phyloP scores from a whole-genome alignment of 2,797 vertebrate genomes.

The Bovichtus diacanthus region DNA sequence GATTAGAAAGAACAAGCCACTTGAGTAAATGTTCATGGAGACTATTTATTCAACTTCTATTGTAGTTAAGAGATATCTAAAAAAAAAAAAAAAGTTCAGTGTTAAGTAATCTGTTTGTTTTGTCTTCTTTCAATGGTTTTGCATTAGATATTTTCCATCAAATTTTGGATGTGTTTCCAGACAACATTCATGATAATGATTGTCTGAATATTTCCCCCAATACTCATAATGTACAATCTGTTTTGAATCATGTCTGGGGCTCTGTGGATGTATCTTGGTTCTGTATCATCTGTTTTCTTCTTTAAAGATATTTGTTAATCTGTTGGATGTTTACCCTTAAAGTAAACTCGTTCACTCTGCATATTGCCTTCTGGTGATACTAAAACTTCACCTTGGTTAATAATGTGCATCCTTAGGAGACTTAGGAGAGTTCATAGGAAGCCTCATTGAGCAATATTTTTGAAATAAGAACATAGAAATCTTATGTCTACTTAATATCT shows the following conservation, averaged over 20 bases:
- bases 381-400: constrained; percentile 32
- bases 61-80: too few species aligned
- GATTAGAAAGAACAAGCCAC: background rate
- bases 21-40: background rate
- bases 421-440: constrained; percentile 30
- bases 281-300: constrained; percentile 8
- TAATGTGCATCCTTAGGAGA: constrained; percentile 33
- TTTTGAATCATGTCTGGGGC: background rate
- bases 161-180: too few species aligned
- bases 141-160: background rate
- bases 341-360: background rate
- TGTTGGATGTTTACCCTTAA: background rate
- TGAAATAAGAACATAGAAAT: constrained; percentile 59
- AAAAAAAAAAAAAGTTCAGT: too few species aligned
- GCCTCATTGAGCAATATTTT: constrained; percentile 57
- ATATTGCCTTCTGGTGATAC: constrained; percentile 5
- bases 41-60: background rate
- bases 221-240: background rate
- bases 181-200: background rate
- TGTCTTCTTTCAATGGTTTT: background rate
- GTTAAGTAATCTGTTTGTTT: background rate
- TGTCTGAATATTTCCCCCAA: background rate
- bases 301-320: constrained; percentile 1
- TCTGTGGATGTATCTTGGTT: constrained; percentile 5
- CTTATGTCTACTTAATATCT: constrained; percentile 64